phyloP scores from a whole-genome alignment of 2,888 invertebrate species.

The Hermaeophaga mercurialis region DNA sequence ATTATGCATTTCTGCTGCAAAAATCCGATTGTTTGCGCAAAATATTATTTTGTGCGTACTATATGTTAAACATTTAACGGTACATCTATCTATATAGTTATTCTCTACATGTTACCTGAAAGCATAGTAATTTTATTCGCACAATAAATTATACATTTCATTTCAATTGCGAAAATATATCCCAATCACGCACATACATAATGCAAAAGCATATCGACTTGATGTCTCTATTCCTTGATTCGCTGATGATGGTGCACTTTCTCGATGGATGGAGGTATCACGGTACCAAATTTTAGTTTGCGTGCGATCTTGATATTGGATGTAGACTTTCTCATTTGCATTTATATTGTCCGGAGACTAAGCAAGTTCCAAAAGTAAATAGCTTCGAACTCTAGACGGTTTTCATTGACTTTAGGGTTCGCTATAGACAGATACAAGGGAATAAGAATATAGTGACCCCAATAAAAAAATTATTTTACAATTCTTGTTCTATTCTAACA shows the following conservation, averaged over 20 bases:
- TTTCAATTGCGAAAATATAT: too few species aligned
- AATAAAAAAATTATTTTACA: too few species aligned
- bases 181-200: not conserved
- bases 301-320: not conserved
- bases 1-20: too few species aligned
- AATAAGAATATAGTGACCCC: too few species aligned
- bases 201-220: not conserved
- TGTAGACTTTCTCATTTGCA: not conserved
- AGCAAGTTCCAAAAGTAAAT: not conserved
- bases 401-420: not conserved
- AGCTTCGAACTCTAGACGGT: not conserved
- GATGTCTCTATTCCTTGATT: not conserved
- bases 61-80: too few species aligned
- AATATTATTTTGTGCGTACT: too few species aligned
- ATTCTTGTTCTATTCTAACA: too few species aligned
- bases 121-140: too few species aligned
- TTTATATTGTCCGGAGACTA: not conserved
- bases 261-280: not conserved
- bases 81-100: too few species aligned
- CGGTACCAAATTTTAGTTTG: not conserved
- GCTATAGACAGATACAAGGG: not conserved
- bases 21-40: too few species aligned
- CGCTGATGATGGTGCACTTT: not conserved
- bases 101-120: too few species aligned
- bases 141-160: too few species aligned